Evolutionary conservation across 2,113 vertebrate genomes (phyloP).

Genomic region (Oophaga pumilio): DNA sequence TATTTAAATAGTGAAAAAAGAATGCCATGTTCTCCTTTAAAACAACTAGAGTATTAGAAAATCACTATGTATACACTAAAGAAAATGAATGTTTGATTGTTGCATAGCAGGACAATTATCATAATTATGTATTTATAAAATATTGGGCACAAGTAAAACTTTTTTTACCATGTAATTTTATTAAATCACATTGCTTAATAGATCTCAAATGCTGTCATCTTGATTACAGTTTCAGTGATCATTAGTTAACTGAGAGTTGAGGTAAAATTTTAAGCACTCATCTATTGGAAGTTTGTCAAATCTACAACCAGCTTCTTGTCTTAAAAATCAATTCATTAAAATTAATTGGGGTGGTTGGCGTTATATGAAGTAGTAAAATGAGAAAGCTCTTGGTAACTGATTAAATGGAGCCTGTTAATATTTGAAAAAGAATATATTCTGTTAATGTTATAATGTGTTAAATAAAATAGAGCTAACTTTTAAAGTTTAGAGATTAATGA

Average conservation of each 20-base stretch:
- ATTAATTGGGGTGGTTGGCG: constrained; percentile 45
- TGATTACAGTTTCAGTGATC: constrained; percentile 40
- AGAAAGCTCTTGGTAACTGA: neutral
- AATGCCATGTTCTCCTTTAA: neutral
- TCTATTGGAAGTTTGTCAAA: constrained; percentile 46
- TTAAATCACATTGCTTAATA: constrained; percentile 21
- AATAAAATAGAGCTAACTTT: neutral
- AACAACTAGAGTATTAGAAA: neutral
- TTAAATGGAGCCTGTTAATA: constrained; percentile 2
- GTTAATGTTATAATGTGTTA: neutral
- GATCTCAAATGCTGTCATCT: constrained; percentile 45
- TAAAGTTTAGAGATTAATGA: neutral
- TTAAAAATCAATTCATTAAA: constrained; percentile 48
- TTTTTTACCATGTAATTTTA: constrained; percentile 26
- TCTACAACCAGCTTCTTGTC: neutral
- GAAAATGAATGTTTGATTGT: neutral
- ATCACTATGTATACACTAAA: neutral
- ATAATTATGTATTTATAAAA: constrained; percentile 34
- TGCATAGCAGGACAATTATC: constrained; percentile 3
- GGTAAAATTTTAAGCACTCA: constrained; percentile 7
- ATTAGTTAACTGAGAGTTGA: constrained; percentile 36
- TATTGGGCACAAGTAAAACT: constrained; percentile 31
- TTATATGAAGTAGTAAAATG: constrained; percentile 20
- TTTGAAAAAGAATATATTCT: neutral
- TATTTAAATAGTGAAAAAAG: neutral